These are phyloP conservation scores for Scatophagus argus DNA, from an alignment of 2,113 vertebrate genomes.

Conservation along the genomic window DNA sequence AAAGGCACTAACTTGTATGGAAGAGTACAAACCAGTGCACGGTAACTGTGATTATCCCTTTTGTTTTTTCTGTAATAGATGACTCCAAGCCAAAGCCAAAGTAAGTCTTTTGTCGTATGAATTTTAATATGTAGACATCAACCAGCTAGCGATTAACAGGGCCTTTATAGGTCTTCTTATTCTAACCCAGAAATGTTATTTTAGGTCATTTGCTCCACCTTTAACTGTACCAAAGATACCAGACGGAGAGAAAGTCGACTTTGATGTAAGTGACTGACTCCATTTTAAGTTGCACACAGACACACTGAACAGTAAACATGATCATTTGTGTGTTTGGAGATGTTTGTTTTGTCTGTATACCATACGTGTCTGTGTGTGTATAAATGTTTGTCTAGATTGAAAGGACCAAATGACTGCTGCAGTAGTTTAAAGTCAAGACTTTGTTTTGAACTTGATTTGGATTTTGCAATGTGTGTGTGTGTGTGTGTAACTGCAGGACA, in stretches of 20 bases:
- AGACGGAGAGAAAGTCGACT: slow-evolving; percentile 84
- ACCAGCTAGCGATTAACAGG: neutral
- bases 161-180: neutral
- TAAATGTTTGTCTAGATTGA: neutral
- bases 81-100: slow-evolving; percentile 81
- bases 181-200: slow-evolving; percentile 20
- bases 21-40: neutral
- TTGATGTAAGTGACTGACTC: slow-evolving; percentile 77
- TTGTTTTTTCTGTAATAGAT: slow-evolving; percentile 60
- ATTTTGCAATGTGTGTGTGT: neutral
- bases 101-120: slow-evolving; percentile 63
- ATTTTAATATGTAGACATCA: neutral
- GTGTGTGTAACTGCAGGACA: slow-evolving; percentile 83
- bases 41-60: neutral
- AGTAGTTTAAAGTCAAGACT: neutral
- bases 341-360: neutral
- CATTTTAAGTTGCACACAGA: neutral
- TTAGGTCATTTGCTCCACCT: slow-evolving; percentile 71
- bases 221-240: slow-evolving; percentile 80
- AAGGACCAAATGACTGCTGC: neutral
- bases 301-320: neutral
- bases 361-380: neutral
- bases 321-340: too few relatives aligned
- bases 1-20: neutral
- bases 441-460: neutral